These are phyloP conservation scores for Fabriciana adippe DNA, from an alignment of 2,888 invertebrate species.

Conservation along the genomic window DNA sequence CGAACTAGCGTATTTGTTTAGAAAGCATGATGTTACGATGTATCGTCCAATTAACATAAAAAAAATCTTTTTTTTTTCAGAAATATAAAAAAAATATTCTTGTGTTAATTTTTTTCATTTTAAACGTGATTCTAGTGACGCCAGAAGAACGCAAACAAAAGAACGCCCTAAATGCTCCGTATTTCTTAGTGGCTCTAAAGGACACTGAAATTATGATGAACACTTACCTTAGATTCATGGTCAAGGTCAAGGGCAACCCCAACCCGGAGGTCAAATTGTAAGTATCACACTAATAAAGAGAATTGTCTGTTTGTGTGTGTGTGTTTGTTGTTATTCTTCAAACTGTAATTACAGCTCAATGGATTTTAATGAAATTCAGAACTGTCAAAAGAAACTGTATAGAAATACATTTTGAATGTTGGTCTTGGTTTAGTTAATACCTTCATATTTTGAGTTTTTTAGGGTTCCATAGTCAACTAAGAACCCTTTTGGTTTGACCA, in stretches of 20 bases:
- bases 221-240: slow-evolving; percentile 93
- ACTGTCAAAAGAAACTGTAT: no score
- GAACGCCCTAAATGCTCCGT: slow-evolving; percentile 88
- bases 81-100: neutral
- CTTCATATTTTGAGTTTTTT: no score
- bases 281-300: slow-evolving; percentile 63
- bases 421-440: no score
- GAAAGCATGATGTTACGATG: slow-evolving; percentile 30
- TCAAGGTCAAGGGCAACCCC: slow-evolving; percentile 93
- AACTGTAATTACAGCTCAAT: no score
- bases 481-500: no score
- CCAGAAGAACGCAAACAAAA: slow-evolving; percentile 87
- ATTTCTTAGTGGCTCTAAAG: slow-evolving; percentile 92
- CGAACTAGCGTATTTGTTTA: slow-evolving; percentile 38
- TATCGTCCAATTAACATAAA: slow-evolving; percentile 23
- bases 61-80: neutral
- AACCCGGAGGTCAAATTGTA: slow-evolving; percentile 96
- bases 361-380: no score
- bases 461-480: no score
- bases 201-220: slow-evolving; percentile 94
- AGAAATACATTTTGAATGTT: no score
- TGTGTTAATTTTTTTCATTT: neutral
- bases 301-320: no score
- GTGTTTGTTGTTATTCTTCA: no score
- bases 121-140: slow-evolving; percentile 78